Evolutionary conservation across 2,113 vertebrate genomes (phyloP).

Genomic region (Cariama cristata): DNA sequence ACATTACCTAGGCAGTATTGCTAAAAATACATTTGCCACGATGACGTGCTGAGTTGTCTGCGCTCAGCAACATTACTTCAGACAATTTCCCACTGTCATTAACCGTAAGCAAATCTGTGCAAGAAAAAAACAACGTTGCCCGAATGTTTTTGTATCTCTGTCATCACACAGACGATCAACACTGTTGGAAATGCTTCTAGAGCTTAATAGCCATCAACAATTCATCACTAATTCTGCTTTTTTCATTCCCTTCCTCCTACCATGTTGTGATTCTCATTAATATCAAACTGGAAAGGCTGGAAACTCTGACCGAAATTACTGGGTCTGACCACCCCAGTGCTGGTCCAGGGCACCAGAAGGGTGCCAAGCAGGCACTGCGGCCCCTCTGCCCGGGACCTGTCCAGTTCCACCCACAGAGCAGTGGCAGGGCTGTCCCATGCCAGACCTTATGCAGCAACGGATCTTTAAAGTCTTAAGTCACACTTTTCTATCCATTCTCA

Average conservation of each 20-base stretch:
- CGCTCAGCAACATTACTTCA: background rate
- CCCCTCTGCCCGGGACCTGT: background rate
- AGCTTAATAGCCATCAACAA: background rate
- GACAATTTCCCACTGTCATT: background rate
- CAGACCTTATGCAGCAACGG: background rate
- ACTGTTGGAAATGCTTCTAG: background rate
- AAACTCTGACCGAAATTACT: background rate
- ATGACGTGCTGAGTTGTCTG: background rate
- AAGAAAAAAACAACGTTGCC: background rate
- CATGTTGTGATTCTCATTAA: background rate
- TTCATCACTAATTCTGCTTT: background rate
- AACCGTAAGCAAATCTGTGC: background rate
- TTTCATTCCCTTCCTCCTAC: background rate
- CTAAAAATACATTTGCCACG: background rate
- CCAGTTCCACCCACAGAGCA: background rate
- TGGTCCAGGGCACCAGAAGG: background rate
- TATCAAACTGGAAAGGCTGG: background rate
- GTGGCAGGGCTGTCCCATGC: too few species aligned
- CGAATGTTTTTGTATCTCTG: background rate
- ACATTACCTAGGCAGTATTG: background rate
- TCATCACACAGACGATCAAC: background rate
- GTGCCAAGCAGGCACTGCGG: background rate
- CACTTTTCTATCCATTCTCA: background rate
- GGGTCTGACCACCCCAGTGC: background rate
- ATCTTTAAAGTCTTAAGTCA: background rate